Evolutionary conservation across 2,113 vertebrate genomes (phyloP), one percentile per base, ranked within the genome.

Genomic region (Zosterops japonicus): DNA sequence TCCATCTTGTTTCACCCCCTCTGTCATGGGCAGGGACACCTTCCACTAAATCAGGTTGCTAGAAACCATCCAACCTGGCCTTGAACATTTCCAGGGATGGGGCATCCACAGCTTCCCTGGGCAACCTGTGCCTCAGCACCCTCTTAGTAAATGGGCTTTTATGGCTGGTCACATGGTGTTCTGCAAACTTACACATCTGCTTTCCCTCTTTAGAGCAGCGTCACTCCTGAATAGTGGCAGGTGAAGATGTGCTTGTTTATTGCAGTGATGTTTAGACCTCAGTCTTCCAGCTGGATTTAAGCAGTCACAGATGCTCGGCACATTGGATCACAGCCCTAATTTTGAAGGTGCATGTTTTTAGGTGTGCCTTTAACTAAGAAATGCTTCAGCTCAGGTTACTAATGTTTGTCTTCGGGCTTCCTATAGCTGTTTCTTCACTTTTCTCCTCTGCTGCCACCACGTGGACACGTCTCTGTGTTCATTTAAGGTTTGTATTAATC

Each of bases 391-490:
- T 64, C 47, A 8, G 14, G 25, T 42, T 42, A 11, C 18, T 17
- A 0, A 17, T 13, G 12, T 4, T 69, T 21, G 12, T 18, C 36
- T 46, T 21, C 0, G 2, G 7, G 9, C 6, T 89, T 36, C 21
- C 29, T 5, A 31, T 1, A 15, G 57, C 1, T 19, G 9, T n/a
- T 76, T 69, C 14, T 59, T 87, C 76, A 76, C 41, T 97, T 97
- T 53, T 95, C 97, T 36, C 93, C 98, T 46, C 97, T 98, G 47
- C 98, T 98, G 98, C 98, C 98, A 96, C 84, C 96, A 23, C 15
- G 63, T 86, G 95, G 96, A 6, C 59, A 12, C 2, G 10, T 44
- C 46, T 23, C 33, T 6, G 29, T 7, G 8, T 39, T 80, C 71
- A 5, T 12, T 33, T 50, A 19, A 15, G 5, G 23, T 8, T 67